Conservation (phyloP, 1,140 invertebrate genomes). For the Drosophila watanabei region DNA sequence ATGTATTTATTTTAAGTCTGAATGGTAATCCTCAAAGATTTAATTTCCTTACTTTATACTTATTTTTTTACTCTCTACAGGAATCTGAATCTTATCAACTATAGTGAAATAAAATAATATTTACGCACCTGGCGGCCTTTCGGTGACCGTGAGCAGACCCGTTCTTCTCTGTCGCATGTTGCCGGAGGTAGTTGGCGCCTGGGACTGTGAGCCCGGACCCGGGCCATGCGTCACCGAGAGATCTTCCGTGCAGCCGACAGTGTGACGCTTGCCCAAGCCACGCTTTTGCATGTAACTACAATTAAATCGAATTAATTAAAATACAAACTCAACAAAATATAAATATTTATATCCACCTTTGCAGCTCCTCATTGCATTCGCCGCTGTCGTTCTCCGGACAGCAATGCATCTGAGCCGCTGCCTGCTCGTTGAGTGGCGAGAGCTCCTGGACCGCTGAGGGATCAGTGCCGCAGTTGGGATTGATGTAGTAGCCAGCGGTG, state of each 20-base stretch:
- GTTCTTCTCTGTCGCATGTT: conserved; percentile 90
- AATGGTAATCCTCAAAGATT: neutral
- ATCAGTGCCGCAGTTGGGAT: conserved; percentile 46
- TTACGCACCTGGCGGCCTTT: conserved; percentile 92
- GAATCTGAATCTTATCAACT: too few species aligned
- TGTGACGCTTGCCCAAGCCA: conserved; percentile 89
- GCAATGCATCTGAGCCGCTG: conserved; percentile 46
- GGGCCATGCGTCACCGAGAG: conserved; percentile 85
- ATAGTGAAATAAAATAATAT: neutral
- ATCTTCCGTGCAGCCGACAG: conserved; percentile 86
- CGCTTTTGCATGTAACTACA: conserved; percentile 91
- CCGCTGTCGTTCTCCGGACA: conserved; percentile 60
- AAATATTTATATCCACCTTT: conserved; percentile 47
- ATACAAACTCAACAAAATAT: neutral
- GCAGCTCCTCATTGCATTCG: conserved; percentile 84
- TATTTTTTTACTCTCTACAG: neutral
- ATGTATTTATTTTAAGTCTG: too few species aligned
- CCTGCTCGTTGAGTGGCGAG: conserved; percentile 61
- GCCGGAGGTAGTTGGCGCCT: conserved; percentile 70
- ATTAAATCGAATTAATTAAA: conserved; percentile 1
- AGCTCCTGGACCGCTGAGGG: conserved; percentile 49
- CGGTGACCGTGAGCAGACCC: conserved; percentile 93
- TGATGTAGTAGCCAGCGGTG: conserved; percentile 69
- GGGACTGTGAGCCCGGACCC: conserved; percentile 64
- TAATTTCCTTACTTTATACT: neutral